These are phyloP conservation scores for Borostomias antarcticus DNA, from an alignment of 2,797 vertebrate species.

Conservation along the genomic window DNA sequence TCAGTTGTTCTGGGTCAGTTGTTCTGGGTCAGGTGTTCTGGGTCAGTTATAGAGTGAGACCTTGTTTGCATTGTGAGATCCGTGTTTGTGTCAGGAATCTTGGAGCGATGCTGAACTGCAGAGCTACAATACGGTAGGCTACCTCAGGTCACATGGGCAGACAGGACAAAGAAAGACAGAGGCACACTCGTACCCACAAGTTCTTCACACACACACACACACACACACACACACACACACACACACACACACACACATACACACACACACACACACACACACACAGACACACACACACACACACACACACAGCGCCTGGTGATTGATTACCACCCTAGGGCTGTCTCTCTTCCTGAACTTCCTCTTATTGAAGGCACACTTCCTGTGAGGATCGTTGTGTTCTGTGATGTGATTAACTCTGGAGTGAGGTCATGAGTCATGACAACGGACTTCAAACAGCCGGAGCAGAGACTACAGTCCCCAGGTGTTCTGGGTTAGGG, in stretches of 20 bases:
- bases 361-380: constrained; percentile 63
- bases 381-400: constrained; percentile 59
- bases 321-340: constrained; percentile 71
- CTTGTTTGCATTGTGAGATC: no score
- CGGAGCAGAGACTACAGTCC: constrained; percentile 40
- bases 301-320: constrained; percentile 14
- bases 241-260: constrained; percentile 43
- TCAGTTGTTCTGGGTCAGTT: no score
- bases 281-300: background rate
- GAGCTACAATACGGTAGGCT: no score
- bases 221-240: constrained; percentile 12
- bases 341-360: constrained; percentile 61
- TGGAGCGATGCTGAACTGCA: no score
- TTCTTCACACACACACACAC: no score
- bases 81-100: no score
- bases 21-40: no score
- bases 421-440: constrained; percentile 60
- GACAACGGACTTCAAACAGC: constrained; percentile 47
- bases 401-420: constrained; percentile 64
- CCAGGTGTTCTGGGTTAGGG: constrained; percentile 50
- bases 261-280: constrained; percentile 31
- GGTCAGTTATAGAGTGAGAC: no score
- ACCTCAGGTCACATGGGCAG: no score
- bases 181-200: no score
- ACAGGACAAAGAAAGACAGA: no score